Conservation (phyloP, 2,888 invertebrate genomes). For the Mesodorylaimus sp. region DNA sequence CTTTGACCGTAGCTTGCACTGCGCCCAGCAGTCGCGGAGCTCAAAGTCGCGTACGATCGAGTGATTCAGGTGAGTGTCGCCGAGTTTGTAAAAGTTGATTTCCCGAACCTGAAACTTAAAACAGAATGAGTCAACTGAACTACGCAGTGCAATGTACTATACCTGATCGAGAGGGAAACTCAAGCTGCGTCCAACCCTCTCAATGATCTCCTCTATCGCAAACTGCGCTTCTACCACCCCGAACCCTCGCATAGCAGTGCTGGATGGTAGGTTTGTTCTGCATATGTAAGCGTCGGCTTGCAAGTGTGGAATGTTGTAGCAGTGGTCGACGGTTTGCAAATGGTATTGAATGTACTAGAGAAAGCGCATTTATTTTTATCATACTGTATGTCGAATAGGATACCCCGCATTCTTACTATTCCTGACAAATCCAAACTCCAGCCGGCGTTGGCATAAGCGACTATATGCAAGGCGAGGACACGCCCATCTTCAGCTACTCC, state of each 20-base stretch:
- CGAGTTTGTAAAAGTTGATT: slow-evolving; percentile 2
- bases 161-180: slow-evolving; percentile 47
- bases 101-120: slow-evolving; percentile 13
- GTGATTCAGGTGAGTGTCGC: neutral
- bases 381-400: neutral
- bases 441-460: neutral
- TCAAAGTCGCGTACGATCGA: slow-evolving; percentile 4
- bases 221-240: slow-evolving; percentile 78
- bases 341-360: neutral
- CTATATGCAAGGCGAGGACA: neutral
- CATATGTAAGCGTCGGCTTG: slow-evolving; percentile 49
- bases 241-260: slow-evolving; percentile 78
- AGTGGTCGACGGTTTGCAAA: slow-evolving; percentile 41
- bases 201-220: slow-evolving; percentile 54
- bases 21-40: slow-evolving; percentile 50
- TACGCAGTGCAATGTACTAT: too few species aligned
- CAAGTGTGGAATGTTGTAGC: slow-evolving; percentile 54
- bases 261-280: slow-evolving; percentile 69
- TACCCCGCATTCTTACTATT: neutral
- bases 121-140: too few species aligned
- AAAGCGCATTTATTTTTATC: too few species aligned
- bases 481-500: neutral
- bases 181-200: slow-evolving; percentile 52
- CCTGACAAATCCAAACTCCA: neutral
- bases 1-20: slow-evolving; percentile 50